These are phyloP conservation scores for Microcebus jonahi DNA, from an alignment of 2,113 vertebrate species.

Conservation along the genomic window DNA sequence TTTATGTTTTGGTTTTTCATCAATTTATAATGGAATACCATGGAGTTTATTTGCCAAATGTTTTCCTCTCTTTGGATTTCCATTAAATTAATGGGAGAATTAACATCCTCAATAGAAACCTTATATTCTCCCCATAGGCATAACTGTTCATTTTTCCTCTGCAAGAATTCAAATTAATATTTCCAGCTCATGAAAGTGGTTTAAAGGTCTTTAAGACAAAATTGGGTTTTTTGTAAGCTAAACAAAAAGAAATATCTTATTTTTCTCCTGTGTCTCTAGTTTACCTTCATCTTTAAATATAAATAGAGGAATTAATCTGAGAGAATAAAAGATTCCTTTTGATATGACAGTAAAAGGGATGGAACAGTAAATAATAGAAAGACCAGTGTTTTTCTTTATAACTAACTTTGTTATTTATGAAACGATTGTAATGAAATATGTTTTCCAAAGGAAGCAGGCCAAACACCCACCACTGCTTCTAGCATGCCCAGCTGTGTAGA, in stretches of 20 bases:
- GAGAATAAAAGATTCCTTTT: not conserved
- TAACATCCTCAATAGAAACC: not conserved
- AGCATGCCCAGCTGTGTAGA: not conserved
- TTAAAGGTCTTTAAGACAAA: conserved; percentile 37
- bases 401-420: conserved; percentile 54
- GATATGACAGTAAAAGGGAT: not conserved
- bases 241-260: not conserved
- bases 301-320: conserved; percentile 11
- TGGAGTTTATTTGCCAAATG: not conserved
- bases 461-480: not conserved
- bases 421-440: conserved; percentile 36
- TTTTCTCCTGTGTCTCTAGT: conserved; percentile 6
- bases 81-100: not conserved
- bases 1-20: not conserved
- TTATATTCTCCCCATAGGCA: not conserved
- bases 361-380: not conserved
- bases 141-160: conserved; percentile 20
- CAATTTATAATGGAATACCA: not conserved
- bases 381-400: conserved; percentile 18
- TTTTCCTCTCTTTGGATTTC: not conserved
- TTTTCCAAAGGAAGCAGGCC: conserved; percentile 50
- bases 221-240: conserved; percentile 1
- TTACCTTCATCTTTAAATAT: not conserved
- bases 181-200: not conserved
- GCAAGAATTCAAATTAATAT: not conserved